These are phyloP conservation scores for Lepidiolamprologus cunningtoni DNA, from an alignment of 2,113 vertebrate species.

Conservation along the genomic window DNA sequence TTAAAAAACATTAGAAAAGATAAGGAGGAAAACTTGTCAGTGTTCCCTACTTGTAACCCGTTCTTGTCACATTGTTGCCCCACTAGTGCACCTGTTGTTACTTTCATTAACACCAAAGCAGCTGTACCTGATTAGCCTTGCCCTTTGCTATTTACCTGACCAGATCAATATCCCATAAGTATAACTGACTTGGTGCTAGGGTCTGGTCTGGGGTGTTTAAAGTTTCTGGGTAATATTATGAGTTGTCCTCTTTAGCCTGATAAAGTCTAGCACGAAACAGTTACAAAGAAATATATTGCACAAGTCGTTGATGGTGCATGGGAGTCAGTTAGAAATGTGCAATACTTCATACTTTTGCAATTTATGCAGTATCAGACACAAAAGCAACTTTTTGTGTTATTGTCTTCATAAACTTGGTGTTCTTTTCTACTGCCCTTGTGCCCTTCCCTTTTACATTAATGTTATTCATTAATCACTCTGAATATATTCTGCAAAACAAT, in stretches of 20 bases:
- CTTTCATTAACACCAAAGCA: not conserved
- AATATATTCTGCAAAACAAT: not conserved
- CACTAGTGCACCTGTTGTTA: not conserved
- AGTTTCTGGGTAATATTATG: not conserved
- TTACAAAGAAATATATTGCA: not conserved
- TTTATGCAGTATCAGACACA: not conserved
- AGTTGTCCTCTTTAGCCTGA: not conserved
- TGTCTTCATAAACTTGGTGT: not conserved
- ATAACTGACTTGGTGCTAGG: not conserved
- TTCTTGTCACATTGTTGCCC: not conserved
- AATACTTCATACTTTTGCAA: not conserved
- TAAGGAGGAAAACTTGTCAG: not conserved
- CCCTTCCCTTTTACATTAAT: not conserved
- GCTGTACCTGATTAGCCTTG: not conserved
- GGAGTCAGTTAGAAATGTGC: not conserved
- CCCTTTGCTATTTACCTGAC: not conserved
- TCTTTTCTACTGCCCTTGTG: not conserved
- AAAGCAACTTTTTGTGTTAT: not conserved
- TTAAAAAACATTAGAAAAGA: not conserved
- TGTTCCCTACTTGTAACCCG: rapidly evolving
- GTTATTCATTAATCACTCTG: not conserved
- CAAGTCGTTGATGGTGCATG: rapidly evolving
- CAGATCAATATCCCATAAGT: not conserved
- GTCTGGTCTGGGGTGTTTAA: not conserved
- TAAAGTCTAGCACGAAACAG: not conserved